Conservation (phyloP, 2,797 vertebrate species). For the Masticophis lateralis region DNA sequence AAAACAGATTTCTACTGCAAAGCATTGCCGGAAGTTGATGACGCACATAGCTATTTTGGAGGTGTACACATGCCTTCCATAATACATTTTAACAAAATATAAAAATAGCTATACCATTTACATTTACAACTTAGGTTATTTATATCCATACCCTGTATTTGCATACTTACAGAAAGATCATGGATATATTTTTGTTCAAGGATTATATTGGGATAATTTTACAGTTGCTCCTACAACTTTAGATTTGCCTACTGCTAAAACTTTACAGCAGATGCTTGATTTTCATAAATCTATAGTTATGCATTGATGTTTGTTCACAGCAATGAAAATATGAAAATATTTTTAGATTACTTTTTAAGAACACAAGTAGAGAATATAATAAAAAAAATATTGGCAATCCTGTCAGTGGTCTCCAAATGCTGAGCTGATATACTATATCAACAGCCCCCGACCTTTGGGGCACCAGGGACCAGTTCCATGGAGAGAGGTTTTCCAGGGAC, state of each 20-base stretch:
- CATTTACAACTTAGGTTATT: conserved; percentile 43
- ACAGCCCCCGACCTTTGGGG: no score
- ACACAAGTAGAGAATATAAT: neutral
- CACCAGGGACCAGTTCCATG: no score
- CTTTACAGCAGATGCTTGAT: neutral
- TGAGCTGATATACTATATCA: neutral
- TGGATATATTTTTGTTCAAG: neutral
- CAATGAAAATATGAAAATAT: neutral
- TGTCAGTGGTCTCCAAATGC: neutral
- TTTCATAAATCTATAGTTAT: neutral
- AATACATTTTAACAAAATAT: conserved; percentile 4
- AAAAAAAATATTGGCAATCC: neutral
- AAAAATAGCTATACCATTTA: conserved; percentile 45
- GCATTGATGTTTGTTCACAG: neutral
- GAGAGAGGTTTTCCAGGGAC: no score
- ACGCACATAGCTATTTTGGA: conserved; percentile 49
- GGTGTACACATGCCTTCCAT: conserved; percentile 26
- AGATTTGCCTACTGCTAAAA: neutral
- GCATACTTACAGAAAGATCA: conserved; percentile 15
- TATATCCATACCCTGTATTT: conserved; percentile 26
- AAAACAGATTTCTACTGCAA: conserved; percentile 56
- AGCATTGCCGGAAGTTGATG: conserved; percentile 57
- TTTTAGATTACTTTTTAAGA: neutral
- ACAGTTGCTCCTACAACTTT: neutral
- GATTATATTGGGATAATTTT: neutral